Evolutionary conservation across 2,888 invertebrate genomes (phyloP), one percentile per base, ranked within the genome.

Genomic region (Drosophila villosipedis): DNA sequence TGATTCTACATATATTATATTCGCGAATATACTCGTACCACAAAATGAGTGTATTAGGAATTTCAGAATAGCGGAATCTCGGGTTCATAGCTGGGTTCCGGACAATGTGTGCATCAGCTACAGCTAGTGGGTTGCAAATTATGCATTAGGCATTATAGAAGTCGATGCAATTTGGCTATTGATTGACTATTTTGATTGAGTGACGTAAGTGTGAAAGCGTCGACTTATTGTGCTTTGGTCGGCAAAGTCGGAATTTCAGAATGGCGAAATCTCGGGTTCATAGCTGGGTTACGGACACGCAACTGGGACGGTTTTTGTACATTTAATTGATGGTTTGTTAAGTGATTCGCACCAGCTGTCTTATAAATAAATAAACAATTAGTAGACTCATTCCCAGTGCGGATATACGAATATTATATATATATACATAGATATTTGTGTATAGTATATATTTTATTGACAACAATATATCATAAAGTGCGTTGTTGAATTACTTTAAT

Each of bases 341-440:
- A 72, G 72, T 73, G 73, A 78, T 81, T 81, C 39, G 74, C 74
- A 68, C 50, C 68, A 69, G 61, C 47, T 30, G 69, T 70, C 83
- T 81, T 66, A 68, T 73, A 73, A 85, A 75, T 78, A 76, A 84
- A 76, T 75, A 73, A 76, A 39, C 66, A 76, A 75, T 83, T 68
- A 76, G 71, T 68, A 71, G 73, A 62, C 61, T 37, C 53, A 57
- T 65, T 63, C 50, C 3, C 55, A 14, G 25, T 49, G 54, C 54
- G 41, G 49, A 57, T 47, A 60, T 60, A 31, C 19, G 37, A 39
- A 30, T 53, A 22, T 14, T 28, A 28, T 28, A 28, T 28, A 28
- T 28, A 28, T 28, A 28, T 31, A 31, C 28, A 31, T 30, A 28
- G 3, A 7, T 19, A 30, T 9, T 7, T 31, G 12, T 35, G 6